phyloP scores from a whole-genome alignment of 2,797 vertebrate species.

The Cirrhinus molitorella region DNA sequence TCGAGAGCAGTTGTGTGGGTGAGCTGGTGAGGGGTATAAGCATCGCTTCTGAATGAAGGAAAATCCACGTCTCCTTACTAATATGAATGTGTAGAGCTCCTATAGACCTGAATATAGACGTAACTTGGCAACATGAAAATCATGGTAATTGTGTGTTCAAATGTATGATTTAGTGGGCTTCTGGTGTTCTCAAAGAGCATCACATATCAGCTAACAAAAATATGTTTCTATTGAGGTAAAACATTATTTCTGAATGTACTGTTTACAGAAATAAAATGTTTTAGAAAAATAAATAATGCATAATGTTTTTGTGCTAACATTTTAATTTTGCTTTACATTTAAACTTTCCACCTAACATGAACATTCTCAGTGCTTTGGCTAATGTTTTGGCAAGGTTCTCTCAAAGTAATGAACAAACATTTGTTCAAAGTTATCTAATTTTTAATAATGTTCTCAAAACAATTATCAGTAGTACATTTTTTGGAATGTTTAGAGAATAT shows the following conservation, averaged over 20 bases:
- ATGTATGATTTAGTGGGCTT: constrained; percentile 19
- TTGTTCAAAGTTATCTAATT: not conserved
- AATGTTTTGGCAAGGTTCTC: not conserved
- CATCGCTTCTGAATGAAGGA: constrained; percentile 41
- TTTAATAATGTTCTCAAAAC: not conserved
- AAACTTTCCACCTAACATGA: not conserved
- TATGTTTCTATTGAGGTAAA: not conserved
- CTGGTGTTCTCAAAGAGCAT: constrained; percentile 17
- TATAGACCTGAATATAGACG: constrained; percentile 31
- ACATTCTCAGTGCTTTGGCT: not conserved
- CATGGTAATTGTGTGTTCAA: constrained; percentile 10
- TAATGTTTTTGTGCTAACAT: not conserved
- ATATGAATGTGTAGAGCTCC: constrained; percentile 32
- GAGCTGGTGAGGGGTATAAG: constrained; percentile 83
- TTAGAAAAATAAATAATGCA: not conserved
- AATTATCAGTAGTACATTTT: not conserved
- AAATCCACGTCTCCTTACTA: constrained; percentile 22
- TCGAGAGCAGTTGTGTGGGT: constrained; percentile 67
- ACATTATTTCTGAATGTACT: not conserved
- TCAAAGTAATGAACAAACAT: too few species aligned
- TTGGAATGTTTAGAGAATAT: not conserved
- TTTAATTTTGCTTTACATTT: not conserved
- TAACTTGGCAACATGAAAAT: constrained; percentile 28
- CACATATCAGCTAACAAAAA: not conserved
- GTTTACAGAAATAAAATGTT: not conserved